Conservation (phyloP, 1,140 invertebrate genomes). For the Dermatophagoides farinae region DNA sequence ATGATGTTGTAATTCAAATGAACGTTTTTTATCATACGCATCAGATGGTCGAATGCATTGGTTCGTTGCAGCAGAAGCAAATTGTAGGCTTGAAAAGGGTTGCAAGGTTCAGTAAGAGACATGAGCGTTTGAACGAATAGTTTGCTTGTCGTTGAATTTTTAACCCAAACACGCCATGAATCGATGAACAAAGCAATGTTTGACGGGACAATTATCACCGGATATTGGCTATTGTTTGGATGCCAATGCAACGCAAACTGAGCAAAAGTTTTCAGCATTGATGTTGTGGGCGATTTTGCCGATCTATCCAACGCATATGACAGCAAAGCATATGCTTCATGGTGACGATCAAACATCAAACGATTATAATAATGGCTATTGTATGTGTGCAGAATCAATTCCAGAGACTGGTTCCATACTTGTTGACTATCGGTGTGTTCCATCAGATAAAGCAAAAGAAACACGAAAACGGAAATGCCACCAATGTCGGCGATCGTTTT, state of each 20-base stretch:
- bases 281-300: neutral
- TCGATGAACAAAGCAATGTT: conserved; percentile 3
- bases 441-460: conserved; percentile 12
- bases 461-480: conserved; percentile 11
- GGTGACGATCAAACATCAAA: neutral
- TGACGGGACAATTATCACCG: neutral
- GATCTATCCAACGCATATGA: neutral
- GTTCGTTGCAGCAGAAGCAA: conserved; percentile 1
- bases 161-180: conserved; percentile 11
- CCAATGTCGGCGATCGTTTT: conserved; percentile 7
- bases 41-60: neutral
- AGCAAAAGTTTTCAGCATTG: neutral
- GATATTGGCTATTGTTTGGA: neutral
- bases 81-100: conserved; percentile 5
- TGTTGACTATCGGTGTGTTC: neutral
- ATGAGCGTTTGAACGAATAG: neutral
- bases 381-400: conserved; percentile 2
- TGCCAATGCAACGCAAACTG: neutral
- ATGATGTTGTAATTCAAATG: neutral
- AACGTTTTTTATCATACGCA: conserved; percentile 9
- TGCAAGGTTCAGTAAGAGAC: neutral
- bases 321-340: neutral
- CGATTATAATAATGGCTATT: conserved; percentile 5
- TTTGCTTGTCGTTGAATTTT: conserved; percentile 4
- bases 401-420: conserved; percentile 1